Evolutionary conservation across 2,113 vertebrate species (phyloP).

Genomic region (Lichenostomus cassidix): DNA sequence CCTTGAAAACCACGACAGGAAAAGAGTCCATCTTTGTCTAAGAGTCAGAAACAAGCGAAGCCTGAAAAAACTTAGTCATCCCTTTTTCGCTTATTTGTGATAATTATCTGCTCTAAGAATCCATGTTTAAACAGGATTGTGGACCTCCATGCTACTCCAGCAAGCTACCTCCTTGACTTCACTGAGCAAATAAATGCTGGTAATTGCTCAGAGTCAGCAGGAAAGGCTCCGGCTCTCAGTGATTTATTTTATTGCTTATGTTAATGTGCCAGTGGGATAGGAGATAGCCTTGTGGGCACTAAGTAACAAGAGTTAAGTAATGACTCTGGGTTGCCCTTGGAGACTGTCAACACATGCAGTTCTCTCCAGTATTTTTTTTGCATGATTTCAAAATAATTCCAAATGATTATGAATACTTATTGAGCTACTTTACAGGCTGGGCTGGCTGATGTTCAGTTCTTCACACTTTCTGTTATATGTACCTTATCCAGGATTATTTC

Average conservation of each 20-base stretch:
- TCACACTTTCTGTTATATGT: background rate
- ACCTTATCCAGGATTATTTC: background rate
- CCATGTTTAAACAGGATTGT: background rate
- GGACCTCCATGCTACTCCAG: background rate
- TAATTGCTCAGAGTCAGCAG: background rate
- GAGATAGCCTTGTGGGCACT: conserved; percentile 24
- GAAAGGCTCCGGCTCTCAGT: background rate
- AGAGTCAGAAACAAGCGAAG: background rate
- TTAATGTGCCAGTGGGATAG: conserved; percentile 2
- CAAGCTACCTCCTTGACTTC: background rate
- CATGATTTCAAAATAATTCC: conserved; percentile 7
- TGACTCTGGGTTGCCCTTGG: background rate
- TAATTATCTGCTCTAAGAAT: background rate
- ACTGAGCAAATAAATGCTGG: background rate
- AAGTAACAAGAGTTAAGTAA: conserved; percentile 15
- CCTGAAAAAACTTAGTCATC: background rate
- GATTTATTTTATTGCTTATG: conserved; percentile 21
- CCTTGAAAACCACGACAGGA: background rate
- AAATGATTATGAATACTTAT: background rate
- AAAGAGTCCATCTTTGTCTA: background rate
- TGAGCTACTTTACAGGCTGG: background rate
- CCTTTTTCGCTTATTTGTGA: background rate
- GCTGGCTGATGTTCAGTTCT: background rate
- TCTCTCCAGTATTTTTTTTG: background rate
- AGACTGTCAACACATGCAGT: background rate